phyloP scores from a whole-genome alignment of 2,797 vertebrate genomes.

The Okamejei kenojei region DNA sequence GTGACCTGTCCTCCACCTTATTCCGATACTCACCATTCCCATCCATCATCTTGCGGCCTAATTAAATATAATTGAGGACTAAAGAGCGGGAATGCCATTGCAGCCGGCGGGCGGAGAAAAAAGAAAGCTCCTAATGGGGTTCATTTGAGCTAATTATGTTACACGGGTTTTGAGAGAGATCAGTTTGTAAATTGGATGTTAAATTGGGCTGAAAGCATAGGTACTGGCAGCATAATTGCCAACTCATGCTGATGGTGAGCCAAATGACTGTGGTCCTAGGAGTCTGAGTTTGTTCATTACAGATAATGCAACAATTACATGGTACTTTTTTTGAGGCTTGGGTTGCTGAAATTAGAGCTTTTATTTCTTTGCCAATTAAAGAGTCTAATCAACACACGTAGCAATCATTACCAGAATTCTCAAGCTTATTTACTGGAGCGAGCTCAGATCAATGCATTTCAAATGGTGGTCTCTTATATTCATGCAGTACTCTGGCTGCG shows the following conservation, averaged over 20 bases:
- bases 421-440: not conserved
- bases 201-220: not conserved
- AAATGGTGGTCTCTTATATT: not conserved
- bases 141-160: constrained; percentile 8
- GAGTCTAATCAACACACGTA: constrained; percentile 24
- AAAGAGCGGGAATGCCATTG: not conserved
- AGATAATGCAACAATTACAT: constrained; percentile 11
- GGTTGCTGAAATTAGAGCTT: not conserved
- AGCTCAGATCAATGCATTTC: not conserved
- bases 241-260: not conserved
- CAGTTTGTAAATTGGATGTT: not conserved
- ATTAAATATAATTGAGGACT: not conserved
- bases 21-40: not conserved
- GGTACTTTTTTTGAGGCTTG: not conserved
- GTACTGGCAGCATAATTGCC: not conserved
- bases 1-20: not conserved
- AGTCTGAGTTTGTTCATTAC: constrained; percentile 23
- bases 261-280: not conserved
- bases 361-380: constrained; percentile 12
- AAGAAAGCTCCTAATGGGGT: not conserved
- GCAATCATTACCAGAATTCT: constrained; percentile 20
- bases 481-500: not conserved
- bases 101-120: not conserved
- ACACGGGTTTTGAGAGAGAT: not conserved
- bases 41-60: not conserved